A percentile compares a stretch with the other conserved stretches of the same genome.
Conservation (phyloP, 2,797 vertebrate genomes). For the Spheniscus humboldti region DNA sequence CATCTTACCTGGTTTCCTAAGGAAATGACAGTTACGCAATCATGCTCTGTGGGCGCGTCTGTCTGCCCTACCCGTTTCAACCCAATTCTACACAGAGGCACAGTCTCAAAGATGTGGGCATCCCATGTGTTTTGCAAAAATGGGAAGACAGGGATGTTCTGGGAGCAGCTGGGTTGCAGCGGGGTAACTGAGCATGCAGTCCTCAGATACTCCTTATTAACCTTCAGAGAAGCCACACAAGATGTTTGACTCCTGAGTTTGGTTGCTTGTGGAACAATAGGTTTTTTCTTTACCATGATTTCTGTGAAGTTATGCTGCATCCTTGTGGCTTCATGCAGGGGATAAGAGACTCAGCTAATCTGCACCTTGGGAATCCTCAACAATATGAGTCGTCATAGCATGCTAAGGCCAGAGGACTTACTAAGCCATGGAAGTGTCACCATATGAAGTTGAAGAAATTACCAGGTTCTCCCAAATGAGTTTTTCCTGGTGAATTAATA, state of each 20-base stretch:
- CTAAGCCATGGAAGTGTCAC: constrained; percentile 13
- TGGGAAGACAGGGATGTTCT: not conserved
- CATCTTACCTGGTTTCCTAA: not conserved
- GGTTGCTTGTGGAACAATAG: not conserved
- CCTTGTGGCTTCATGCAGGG: not conserved
- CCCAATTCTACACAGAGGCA: not conserved
- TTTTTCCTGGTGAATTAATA: constrained; percentile 16
- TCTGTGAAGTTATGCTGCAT: not conserved
- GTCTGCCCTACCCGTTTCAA: not conserved
- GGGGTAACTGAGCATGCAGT: not conserved
- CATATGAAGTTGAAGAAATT: not conserved
- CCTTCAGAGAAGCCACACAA: not conserved
- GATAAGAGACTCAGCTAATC: not conserved
- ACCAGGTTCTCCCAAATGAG: not conserved
- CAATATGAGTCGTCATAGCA: not conserved
- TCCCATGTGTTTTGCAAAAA: rapidly evolving
- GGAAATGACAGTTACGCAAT: not conserved
- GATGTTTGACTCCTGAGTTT: not conserved
- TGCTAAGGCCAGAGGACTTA: not conserved
- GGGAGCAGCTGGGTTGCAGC: not conserved
- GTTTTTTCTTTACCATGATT: not conserved
- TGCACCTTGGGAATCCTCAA: not conserved
- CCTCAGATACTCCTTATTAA: not conserved
- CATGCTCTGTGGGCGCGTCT: rapidly evolving
- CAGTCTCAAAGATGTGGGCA: rapidly evolving